These are phyloP conservation scores for Enteromius radiatus DNA, from an alignment of 2,797 vertebrate genomes.

Conservation along the genomic window DNA sequence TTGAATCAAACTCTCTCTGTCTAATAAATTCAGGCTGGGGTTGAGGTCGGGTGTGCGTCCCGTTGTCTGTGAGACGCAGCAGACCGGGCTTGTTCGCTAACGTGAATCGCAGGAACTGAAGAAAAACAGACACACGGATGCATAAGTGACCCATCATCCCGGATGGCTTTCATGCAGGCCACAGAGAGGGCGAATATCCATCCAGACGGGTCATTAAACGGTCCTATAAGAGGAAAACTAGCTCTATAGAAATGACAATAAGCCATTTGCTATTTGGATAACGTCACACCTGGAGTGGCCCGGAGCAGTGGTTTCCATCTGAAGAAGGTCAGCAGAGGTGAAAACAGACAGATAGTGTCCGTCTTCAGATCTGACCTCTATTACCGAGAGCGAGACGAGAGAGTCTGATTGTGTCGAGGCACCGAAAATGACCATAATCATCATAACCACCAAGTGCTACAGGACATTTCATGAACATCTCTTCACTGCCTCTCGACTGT, in stretches of 20 bases:
- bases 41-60: slow-evolving; percentile 23
- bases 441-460: slow-evolving; percentile 18
- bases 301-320: background rate
- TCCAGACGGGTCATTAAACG: background rate
- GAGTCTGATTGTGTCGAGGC: background rate
- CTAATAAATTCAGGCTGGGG: slow-evolving; percentile 28
- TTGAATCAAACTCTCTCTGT: slow-evolving; percentile 20
- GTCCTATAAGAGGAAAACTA: background rate
- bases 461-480: slow-evolving; percentile 18
- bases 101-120: slow-evolving; percentile 25
- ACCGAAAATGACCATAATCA: slow-evolving; percentile 40
- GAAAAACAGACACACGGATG: background rate
- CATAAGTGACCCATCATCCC: slow-evolving; percentile 6
- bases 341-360: background rate
- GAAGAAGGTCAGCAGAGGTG: background rate
- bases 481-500: slow-evolving; percentile 25
- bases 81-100: slow-evolving; percentile 11
- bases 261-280: background rate
- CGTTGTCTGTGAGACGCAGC: slow-evolving; percentile 22
- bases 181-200: too few species aligned
- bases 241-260: background rate
- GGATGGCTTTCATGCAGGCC: background rate
- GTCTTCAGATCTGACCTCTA: slow-evolving; percentile 20
- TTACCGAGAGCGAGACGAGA: slow-evolving; percentile 1
- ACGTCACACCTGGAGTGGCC: background rate